Conservation (phyloP, 2,888 invertebrate genomes). For the Osmoderma eremita region DNA sequence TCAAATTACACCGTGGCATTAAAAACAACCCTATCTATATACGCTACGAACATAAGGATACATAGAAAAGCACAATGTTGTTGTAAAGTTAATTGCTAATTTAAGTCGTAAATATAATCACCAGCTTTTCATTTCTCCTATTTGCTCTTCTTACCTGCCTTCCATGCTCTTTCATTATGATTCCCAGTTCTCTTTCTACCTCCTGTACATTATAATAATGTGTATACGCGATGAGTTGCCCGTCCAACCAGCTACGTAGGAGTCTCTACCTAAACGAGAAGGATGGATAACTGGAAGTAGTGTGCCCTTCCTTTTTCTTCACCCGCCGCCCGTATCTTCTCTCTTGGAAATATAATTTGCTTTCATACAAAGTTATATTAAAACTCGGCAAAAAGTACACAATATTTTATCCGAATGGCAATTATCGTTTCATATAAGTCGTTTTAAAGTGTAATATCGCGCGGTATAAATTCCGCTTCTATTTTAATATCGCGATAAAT, state of each 20-base stretch:
- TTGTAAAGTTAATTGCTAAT: constrained; percentile 38
- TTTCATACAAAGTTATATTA: constrained; percentile 32
- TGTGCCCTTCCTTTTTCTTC: too few relatives aligned
- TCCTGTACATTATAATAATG: constrained; percentile 6
- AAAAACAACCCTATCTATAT: constrained; percentile 33
- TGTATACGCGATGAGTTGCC: constrained; percentile 2
- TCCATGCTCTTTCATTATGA: constrained; percentile 24
- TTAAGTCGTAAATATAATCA: constrained; percentile 38
- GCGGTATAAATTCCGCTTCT: constrained; percentile 23
- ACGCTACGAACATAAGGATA: constrained; percentile 21
- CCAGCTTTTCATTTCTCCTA: constrained; percentile 25
- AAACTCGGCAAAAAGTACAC: constrained; percentile 32
- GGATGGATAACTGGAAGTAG: not conserved
- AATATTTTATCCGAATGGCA: constrained; percentile 35
- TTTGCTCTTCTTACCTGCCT: constrained; percentile 23
- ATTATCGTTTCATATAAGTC: constrained; percentile 35
- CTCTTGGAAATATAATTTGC: constrained; percentile 30
- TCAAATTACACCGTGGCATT: constrained; percentile 27
- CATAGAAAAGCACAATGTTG: constrained; percentile 32
- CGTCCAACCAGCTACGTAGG: not conserved
- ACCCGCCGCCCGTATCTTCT: not conserved
- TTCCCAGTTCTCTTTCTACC: constrained; percentile 8
- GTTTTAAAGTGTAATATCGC: constrained; percentile 33
- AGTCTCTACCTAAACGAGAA: constrained; percentile 1
- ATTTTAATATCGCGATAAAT: constrained; percentile 39